A percentile compares a stretch with the other conserved stretches of the same genome.
Conservation (phyloP, 2,113 vertebrate genomes). For the Athene cunicularia region DNA sequence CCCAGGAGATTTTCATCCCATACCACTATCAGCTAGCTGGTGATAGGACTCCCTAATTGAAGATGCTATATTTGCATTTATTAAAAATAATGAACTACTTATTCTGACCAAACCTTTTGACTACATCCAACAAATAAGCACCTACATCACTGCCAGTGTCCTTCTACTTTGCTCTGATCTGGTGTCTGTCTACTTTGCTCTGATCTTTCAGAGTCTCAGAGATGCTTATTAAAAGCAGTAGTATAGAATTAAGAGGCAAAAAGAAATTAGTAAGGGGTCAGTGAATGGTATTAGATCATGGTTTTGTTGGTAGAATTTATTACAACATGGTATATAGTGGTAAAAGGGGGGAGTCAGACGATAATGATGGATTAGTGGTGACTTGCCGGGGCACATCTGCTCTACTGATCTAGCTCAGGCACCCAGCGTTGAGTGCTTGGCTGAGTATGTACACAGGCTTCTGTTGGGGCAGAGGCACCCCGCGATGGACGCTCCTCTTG, state of each 20-base stretch:
- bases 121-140: neutral
- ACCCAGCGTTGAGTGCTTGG: neutral
- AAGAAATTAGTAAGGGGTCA: neutral
- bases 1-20: neutral
- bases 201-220: neutral
- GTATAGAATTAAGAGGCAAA: neutral
- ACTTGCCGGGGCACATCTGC: rapidly evolving
- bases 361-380: neutral
- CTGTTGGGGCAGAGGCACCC: neutral
- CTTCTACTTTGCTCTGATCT: neutral
- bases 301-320: neutral
- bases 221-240: neutral
- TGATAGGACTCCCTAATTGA: neutral
- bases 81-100: neutral
- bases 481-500: rapidly evolving
- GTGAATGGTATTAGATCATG: neutral
- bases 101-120: neutral
- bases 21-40: neutral
- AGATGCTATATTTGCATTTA: neutral
- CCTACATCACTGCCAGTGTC: neutral
- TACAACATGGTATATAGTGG: neutral
- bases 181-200: neutral
- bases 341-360: neutral
- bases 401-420: neutral
- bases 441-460: neutral